Conservation (phyloP, 2,113 vertebrate species). For the Mastomys coucha region DNA sequence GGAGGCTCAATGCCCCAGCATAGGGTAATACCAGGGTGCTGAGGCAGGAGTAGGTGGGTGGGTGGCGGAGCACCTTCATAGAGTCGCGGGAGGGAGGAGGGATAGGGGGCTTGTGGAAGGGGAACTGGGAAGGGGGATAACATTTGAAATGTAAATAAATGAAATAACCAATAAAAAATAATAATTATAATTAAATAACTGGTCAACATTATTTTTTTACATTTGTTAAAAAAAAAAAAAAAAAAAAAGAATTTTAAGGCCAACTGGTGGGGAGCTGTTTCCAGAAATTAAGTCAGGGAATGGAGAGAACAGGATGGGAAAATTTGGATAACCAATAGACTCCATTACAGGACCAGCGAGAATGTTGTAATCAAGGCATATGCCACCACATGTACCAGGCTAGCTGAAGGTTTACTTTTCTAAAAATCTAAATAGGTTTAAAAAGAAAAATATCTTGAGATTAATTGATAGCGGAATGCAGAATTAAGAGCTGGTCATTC, state of each 20-base stretch:
- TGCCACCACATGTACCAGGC: background rate
- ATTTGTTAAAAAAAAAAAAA: background rate
- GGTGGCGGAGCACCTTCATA: too few relatives aligned
- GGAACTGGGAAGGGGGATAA: too few relatives aligned
- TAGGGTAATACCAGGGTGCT: too few relatives aligned
- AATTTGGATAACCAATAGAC: background rate
- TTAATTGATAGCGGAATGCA: conserved; percentile 15
- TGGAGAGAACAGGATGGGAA: background rate
- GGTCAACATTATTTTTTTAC: background rate
- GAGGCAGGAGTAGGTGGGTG: too few relatives aligned
- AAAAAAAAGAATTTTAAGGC: background rate
- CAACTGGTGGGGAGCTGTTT: background rate
- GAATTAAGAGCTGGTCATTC: conserved; percentile 42
- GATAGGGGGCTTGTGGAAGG: too few relatives aligned
- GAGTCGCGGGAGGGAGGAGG: too few relatives aligned
- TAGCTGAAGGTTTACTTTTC: background rate
- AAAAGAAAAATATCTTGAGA: background rate
- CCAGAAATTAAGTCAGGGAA: background rate
- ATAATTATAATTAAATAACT: background rate
- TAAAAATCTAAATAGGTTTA: conserved; percentile 1
- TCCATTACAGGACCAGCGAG: too few relatives aligned
- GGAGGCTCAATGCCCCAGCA: too few relatives aligned
- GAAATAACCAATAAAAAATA: background rate
- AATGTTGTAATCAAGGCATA: background rate
- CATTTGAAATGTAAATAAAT: too few relatives aligned